phyloP scores from a whole-genome alignment of 2,113 vertebrate genomes.

The Charadrius vociferus region DNA sequence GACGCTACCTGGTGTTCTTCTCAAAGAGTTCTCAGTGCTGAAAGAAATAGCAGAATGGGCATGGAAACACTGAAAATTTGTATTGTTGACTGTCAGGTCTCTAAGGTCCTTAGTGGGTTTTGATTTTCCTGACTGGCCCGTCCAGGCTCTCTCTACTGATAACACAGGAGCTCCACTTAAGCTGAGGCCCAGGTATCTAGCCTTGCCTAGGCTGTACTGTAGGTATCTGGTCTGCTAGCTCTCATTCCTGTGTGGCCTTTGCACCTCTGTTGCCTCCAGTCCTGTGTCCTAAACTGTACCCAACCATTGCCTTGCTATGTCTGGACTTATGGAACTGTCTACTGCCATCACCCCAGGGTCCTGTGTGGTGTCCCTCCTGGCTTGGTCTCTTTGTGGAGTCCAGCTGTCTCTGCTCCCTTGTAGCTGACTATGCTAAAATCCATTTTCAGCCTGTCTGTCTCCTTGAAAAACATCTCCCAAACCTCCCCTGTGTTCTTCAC shows the following conservation, averaged over 20 bases:
- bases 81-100: not conserved
- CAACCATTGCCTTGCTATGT: not conserved
- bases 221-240: not conserved
- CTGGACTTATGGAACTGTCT: not conserved
- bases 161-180: not conserved
- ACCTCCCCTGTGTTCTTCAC: not conserved
- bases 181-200: not conserved
- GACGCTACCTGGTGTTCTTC: not conserved
- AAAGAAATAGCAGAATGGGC: not conserved
- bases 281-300: not conserved
- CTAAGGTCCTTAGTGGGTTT: not conserved
- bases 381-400: not conserved
- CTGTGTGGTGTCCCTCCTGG: not conserved
- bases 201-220: not conserved
- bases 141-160: not conserved
- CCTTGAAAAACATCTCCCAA: not conserved
- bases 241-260: not conserved
- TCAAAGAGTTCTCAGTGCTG: not conserved
- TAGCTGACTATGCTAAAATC: not conserved
- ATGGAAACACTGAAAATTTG: not conserved
- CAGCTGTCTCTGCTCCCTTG: not conserved
- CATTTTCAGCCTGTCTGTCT: not conserved
- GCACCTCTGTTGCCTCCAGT: not conserved
- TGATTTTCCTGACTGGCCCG: not conserved
- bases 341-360: not conserved